These are phyloP conservation scores for Acrobasis consociella DNA, from an alignment of 2,888 invertebrate species.

Conservation along the genomic window DNA sequence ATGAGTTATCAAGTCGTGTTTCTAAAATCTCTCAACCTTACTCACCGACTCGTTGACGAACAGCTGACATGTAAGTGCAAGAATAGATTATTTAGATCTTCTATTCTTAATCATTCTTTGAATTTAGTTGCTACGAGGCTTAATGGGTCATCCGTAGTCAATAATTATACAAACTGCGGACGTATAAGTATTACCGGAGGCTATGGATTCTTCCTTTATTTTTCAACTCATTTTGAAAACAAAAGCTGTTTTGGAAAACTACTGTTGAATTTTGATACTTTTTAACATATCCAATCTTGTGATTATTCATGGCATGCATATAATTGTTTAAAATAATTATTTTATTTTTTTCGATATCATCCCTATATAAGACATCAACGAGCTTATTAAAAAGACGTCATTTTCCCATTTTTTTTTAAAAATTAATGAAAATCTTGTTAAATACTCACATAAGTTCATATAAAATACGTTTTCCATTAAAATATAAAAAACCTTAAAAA, in stretches of 20 bases:
- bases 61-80: not conserved
- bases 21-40: too few relatives aligned
- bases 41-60: not conserved
- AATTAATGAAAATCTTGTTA: too few relatives aligned
- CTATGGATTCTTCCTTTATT: conserved; percentile 7
- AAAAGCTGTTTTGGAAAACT: not conserved
- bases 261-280: not conserved
- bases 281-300: too few relatives aligned
- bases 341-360: not conserved
- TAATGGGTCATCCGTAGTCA: conserved; percentile 4
- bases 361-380: not conserved
- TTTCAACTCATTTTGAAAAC: not conserved
- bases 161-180: conserved; percentile 20
- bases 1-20: too few relatives aligned
- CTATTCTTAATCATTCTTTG: conserved; percentile 7
- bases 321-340: not conserved
- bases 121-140: conserved; percentile 6
- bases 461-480: too few relatives aligned
- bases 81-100: not conserved
- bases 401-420: too few relatives aligned
- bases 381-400: too few relatives aligned
- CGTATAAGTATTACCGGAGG: conserved; percentile 7
- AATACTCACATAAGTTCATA: too few relatives aligned
- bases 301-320: too few relatives aligned
- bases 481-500: too few relatives aligned